Base-by-base conservation (phyloP, 2,113 vertebrate genomes). In the Prolemur simus region DNA sequence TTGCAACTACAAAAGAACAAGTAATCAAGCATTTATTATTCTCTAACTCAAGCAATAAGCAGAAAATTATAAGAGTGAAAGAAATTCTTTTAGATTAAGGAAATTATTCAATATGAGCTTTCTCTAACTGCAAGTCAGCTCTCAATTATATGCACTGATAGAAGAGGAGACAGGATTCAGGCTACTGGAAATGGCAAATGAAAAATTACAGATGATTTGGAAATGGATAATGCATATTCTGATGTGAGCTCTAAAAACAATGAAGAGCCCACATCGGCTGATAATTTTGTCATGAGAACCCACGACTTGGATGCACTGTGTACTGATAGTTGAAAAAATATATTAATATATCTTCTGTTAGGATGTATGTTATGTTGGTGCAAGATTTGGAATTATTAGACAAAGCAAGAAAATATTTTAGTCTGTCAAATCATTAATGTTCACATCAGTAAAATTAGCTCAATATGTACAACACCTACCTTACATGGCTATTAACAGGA, bases 21-120 rank as follows among this genome's bases (percentile, higher is more conserved):
- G 91, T 93, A 94, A 97, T 92, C 96, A 97, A 95, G 83, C 80
- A 96, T 95, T 96, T 97, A 94, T 96, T 96, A 96, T 96, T 96
- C 88, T 96, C 64, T 68, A 84, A 82, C 87, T 95, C 39, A 60
- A 94, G 54, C 89, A 95, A 97, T 86, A 96, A 95, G 86, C 73
- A 86, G 85, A 93, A 95, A 89, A 89, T 97, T 96, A 63, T 89
- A 82, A 92, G 83, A 74, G 74, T 89, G 49, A 85, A 97, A 91
- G 73, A 95, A 92, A 71, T 64, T 84, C 56, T 95, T 78, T 87
- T 76, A 68, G 66, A 82, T 83, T 87, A 80, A 91, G 45, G 89
- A 94, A 96, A 94, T 91, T 52, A 63, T 69, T 93, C 89, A 95
- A 5, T 93, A 17, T 83, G 58, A 91, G 37, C 78, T 94, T 95